Percentiles rank a stretch among this genome's conserved stretches.
Evolutionary conservation across 2,797 vertebrate genomes (phyloP).

Genomic region (Loriculus beryllinus): DNA sequence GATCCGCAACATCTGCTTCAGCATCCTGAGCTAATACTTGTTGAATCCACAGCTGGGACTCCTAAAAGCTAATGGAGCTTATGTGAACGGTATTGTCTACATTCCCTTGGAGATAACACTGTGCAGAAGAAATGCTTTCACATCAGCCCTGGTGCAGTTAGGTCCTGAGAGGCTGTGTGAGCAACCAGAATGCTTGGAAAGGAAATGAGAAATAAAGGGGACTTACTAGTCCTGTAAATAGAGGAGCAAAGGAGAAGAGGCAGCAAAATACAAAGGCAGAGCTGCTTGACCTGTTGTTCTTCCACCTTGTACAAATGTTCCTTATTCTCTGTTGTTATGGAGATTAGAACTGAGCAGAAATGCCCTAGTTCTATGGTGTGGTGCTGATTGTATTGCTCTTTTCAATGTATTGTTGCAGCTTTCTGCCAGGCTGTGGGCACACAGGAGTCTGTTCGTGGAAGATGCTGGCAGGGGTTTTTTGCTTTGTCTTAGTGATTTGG

Average conservation of each 20-base stretch:
- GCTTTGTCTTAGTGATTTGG: neutral
- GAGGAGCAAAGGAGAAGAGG: neutral
- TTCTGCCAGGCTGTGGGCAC: neutral
- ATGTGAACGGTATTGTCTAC: fast-evolving
- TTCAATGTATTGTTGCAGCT: neutral
- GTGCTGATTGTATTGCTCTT: neutral
- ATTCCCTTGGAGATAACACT: neutral
- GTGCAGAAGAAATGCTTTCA: no score
- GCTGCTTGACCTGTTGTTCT: neutral
- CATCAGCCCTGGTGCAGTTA: neutral
- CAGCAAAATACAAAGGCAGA: neutral
- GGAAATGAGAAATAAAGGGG: neutral
- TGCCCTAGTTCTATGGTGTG: neutral
- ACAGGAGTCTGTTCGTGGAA: neutral
- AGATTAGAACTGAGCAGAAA: neutral
- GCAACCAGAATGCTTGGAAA: neutral
- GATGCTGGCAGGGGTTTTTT: neutral
- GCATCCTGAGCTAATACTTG: neutral
- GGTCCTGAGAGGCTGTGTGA: neutral
- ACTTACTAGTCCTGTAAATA: neutral
- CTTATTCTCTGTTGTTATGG: neutral
- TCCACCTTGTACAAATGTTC: neutral
- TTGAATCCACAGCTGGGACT: neutral
- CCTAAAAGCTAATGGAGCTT: neutral
- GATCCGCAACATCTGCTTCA: neutral